A percentile compares a stretch with the other conserved stretches of the same genome.
These are phyloP conservation scores for Hypena proboscidalis DNA, from an alignment of 2,888 invertebrate species.

Conservation along the genomic window DNA sequence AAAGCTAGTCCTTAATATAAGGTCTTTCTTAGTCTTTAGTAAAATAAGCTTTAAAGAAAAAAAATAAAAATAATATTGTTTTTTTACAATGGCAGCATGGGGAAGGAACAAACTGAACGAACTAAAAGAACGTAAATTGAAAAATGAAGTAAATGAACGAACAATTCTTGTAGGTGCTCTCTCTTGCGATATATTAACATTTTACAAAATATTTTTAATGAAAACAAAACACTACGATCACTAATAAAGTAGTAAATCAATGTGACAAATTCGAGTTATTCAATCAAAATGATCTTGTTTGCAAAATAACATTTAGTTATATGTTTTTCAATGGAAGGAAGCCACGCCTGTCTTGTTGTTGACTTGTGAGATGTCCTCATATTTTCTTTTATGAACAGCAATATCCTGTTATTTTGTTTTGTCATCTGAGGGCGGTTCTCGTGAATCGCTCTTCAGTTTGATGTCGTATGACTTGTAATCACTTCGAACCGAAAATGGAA, in stretches of 20 bases:
- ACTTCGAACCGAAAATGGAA: slow-evolving; percentile 54
- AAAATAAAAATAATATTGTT: no score
- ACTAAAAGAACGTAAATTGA: slow-evolving; percentile 10
- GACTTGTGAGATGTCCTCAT: slow-evolving; percentile 10
- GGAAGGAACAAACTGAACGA: neutral
- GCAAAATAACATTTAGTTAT: neutral
- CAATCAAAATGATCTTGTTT: slow-evolving; percentile 1
- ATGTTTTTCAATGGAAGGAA: slow-evolving; percentile 21
- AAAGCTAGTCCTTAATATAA: no score
- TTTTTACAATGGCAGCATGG: no score
- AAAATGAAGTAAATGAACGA: slow-evolving; percentile 18
- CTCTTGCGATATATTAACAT: slow-evolving; percentile 4
- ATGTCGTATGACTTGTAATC: slow-evolving; percentile 23
- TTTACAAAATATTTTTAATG: slow-evolving; percentile 12
- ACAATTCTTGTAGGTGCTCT: neutral
- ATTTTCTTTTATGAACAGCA: slow-evolving; percentile 2
- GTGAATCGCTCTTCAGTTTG: slow-evolving; percentile 31
- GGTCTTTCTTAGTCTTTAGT: no score
- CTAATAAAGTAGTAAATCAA: slow-evolving; percentile 5
- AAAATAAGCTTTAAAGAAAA: neutral
- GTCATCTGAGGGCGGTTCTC: slow-evolving; percentile 7
- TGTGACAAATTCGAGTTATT: slow-evolving; percentile 11
- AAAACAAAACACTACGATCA: slow-evolving; percentile 13
- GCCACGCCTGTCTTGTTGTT: slow-evolving; percentile 45
- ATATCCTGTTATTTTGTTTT: slow-evolving; percentile 7